phyloP scores from a whole-genome alignment of 2,113 vertebrate species.

The Anoura caudifer region DNA sequence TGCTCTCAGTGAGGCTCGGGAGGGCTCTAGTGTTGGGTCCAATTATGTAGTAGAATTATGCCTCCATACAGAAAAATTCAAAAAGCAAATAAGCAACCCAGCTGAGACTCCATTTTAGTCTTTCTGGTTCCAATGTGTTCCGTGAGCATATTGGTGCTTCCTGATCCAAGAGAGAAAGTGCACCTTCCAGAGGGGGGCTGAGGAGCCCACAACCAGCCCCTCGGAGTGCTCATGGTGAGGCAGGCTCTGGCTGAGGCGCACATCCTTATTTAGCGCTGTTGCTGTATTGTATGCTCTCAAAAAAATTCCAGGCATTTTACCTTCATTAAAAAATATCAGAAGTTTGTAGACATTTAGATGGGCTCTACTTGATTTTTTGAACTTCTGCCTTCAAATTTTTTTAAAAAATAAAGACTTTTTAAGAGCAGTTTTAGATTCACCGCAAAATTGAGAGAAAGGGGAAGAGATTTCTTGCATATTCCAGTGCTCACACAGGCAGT shows the following conservation, averaged over 20 bases:
- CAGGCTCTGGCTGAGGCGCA: not conserved
- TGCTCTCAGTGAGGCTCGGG: not conserved
- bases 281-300: not conserved
- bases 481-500: not conserved
- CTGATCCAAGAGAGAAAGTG: not conserved
- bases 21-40: not conserved
- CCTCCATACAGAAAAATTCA: not conserved
- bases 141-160: not conserved
- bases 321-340: not conserved
- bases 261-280: not conserved
- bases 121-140: not conserved
- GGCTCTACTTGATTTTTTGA: not conserved
- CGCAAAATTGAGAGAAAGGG: not conserved
- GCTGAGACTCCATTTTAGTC: not conserved
- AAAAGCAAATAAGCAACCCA: not conserved
- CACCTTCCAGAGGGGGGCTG: not conserved
- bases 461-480: not conserved
- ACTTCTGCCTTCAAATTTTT: not conserved
- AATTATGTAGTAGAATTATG: not conserved
- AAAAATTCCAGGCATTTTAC: not conserved
- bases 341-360: not conserved
- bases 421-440: not conserved
- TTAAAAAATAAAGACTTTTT: not conserved
- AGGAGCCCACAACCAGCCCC: not conserved
- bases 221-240: not conserved